phyloP scores from a whole-genome alignment of 2,888 invertebrate species.

The Eledona agricola region DNA sequence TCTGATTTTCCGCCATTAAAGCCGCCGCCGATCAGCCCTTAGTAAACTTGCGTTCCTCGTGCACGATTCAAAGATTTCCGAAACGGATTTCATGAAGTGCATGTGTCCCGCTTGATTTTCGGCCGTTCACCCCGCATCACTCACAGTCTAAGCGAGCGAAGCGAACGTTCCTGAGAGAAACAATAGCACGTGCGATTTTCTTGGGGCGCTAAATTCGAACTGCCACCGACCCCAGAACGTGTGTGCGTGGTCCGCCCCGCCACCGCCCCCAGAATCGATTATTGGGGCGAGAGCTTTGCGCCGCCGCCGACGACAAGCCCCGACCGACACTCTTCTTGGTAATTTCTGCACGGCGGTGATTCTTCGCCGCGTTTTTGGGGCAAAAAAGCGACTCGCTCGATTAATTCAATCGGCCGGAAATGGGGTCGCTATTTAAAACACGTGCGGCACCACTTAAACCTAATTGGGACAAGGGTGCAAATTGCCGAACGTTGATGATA shows the following conservation, averaged over 20 bases:
- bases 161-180: too few species aligned
- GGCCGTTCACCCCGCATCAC: slow-evolving; percentile 29
- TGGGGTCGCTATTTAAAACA: too few species aligned
- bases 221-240: slow-evolving; percentile 8
- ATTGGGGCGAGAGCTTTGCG: slow-evolving; percentile 27
- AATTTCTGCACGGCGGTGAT: too few species aligned
- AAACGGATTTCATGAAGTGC: slow-evolving; percentile 13
- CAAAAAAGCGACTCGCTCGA: not conserved
- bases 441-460: too few species aligned
- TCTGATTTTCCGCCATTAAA: slow-evolving; percentile 67
- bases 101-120: slow-evolving; percentile 13
- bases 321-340: slow-evolving; percentile 11
- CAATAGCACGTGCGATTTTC: too few species aligned
- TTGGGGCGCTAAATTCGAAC: slow-evolving; percentile 25
- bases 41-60: slow-evolving; percentile 35
- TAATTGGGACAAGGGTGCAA: too few species aligned
- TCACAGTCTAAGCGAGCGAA: slow-evolving; percentile 26
- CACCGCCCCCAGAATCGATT: slow-evolving; percentile 34
- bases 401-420: too few species aligned
- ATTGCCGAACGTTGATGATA: too few species aligned
- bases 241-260: slow-evolving; percentile 26
- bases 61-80: slow-evolving; percentile 19
- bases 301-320: slow-evolving; percentile 22
- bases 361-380: slow-evolving; percentile 2
- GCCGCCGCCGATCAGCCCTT: slow-evolving; percentile 41